These are phyloP conservation scores for Asobara japonica DNA, from an alignment of 1,140 invertebrate species.

Conservation along the genomic window DNA sequence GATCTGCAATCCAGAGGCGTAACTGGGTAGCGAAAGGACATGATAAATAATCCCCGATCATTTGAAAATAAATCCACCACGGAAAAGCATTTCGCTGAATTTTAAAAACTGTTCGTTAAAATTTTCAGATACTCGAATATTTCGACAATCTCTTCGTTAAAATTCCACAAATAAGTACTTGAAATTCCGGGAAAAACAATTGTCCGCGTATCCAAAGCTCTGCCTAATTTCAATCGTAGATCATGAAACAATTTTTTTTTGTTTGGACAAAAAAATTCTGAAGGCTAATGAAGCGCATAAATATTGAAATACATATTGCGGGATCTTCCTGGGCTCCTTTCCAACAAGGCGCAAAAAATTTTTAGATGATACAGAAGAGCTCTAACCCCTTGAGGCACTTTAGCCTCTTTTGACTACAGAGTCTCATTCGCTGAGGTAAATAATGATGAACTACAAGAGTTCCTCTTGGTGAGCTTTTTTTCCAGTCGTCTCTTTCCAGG, in stretches of 20 bases:
- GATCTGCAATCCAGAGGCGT: slow-evolving; percentile 16
- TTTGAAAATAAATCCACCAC: neutral
- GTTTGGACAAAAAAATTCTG: no score
- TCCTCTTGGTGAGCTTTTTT: slow-evolving; percentile 6
- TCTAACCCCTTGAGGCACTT: slow-evolving; percentile 6
- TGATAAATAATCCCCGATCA: slow-evolving; percentile 25
- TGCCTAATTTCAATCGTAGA: no score
- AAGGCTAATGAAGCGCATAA: no score
- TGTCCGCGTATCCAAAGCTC: no score
- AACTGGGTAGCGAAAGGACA: slow-evolving; percentile 12
- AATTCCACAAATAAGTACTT: no score
- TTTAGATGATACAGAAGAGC: slow-evolving; percentile 14
- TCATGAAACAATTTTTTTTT: no score
- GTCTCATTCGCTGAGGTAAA: slow-evolving; percentile 20
- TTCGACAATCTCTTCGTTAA: no score
- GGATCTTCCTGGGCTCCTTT: slow-evolving; percentile 1
- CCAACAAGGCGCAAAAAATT: slow-evolving; percentile 5
- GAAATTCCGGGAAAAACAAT: no score
- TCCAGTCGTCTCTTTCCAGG: slow-evolving; percentile 42
- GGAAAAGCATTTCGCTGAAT: no score
- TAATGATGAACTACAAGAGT: slow-evolving; percentile 27
- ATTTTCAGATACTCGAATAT: no score
- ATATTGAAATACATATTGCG: no score
- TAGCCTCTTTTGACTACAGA: slow-evolving; percentile 18
- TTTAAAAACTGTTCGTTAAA: no score